Conservation (phyloP, 2,113 vertebrate genomes). For the Felis catus region F.catus_Fca126_mat1.0 CM031419.1:100955501-100956000, state of each 20-base stretch:
- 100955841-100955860: neutral
- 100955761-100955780: neutral
- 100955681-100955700: neutral
- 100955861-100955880: neutral
- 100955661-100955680: neutral
- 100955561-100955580: neutral
- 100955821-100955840: constrained; percentile 1
- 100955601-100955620: neutral
- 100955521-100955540: neutral
- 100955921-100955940: neutral
- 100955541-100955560: neutral
- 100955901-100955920: neutral
- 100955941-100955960: neutral
- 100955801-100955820: neutral
- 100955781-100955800: neutral
- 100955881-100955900: neutral
- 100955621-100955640: neutral
- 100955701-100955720: neutral
- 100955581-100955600: neutral
- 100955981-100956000: neutral
- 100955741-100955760: neutral
- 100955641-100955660: neutral
- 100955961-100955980: neutral
- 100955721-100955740: neutral
- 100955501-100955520: neutral